Conservation (phyloP, 2,888 invertebrate genomes). For the Phengaris arion region DNA sequence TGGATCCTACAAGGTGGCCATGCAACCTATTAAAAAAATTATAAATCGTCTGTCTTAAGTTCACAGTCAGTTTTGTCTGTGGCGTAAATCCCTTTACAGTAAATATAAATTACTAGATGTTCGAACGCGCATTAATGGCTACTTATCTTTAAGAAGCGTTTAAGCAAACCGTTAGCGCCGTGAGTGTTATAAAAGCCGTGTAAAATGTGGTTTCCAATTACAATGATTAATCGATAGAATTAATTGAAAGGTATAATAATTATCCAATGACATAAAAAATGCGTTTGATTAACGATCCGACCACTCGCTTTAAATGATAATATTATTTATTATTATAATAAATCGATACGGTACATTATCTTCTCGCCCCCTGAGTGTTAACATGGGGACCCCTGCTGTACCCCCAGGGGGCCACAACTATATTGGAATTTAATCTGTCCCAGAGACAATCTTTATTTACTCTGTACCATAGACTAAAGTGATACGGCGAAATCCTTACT, state of each 20-base stretch:
- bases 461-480: not conserved
- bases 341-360: conserved; percentile 17
- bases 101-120: too few species aligned
- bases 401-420: conserved; percentile 32
- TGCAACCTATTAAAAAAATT: not conserved
- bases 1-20: too few species aligned
- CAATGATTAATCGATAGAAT: not conserved
- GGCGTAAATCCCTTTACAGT: not conserved
- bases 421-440: conserved; percentile 25
- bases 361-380: conserved; percentile 35
- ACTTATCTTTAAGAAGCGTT: too few species aligned
- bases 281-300: not conserved
- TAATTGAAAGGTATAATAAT: not conserved
- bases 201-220: not conserved
- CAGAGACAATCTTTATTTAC: conserved; percentile 3
- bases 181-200: not conserved
- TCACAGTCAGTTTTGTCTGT: not conserved
- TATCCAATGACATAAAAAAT: conserved; percentile 19
- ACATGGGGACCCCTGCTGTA: conserved; percentile 38
- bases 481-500: not conserved
- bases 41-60: not conserved
- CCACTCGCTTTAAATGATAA: not conserved
- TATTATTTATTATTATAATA: conserved; percentile 19
- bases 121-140: too few species aligned
- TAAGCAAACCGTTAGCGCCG: not conserved